A percentile compares a stretch with the other conserved stretches of the same genome.
Evolutionary conservation across 2,113 vertebrate species (phyloP).

Genomic region (Crotalus helleri): DNA sequence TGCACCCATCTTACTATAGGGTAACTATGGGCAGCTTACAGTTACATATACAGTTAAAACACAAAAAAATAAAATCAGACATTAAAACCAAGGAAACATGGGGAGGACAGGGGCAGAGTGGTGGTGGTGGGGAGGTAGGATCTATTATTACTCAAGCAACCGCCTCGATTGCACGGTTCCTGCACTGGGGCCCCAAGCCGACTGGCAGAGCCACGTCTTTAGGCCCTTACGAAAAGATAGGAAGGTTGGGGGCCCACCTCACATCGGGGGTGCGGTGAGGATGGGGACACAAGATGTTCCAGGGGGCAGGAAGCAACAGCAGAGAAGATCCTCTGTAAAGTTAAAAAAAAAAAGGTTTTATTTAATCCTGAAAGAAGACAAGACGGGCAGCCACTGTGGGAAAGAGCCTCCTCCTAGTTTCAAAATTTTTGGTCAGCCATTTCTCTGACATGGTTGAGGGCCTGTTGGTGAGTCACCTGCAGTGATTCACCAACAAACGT

Average conservation of each 20-base stretch:
- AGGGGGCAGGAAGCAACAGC: neutral
- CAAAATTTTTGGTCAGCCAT: too few relatives aligned
- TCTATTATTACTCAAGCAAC: neutral
- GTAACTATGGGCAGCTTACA: neutral
- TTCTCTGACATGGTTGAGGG: too few relatives aligned
- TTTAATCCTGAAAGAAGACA: neutral
- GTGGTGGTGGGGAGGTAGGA: neutral
- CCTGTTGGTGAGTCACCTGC: too few relatives aligned
- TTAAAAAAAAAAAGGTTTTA: neutral
- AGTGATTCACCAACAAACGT: too few relatives aligned
- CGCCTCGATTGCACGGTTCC: neutral
- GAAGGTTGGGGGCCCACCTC: neutral
- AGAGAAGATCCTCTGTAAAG: neutral
- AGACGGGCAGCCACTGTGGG: too few relatives aligned
- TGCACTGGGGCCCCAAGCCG: neutral
- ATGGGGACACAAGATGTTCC: neutral
- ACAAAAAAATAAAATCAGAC: neutral
- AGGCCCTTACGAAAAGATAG: neutral
- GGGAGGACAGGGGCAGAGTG: neutral
- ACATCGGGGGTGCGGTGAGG: neutral
- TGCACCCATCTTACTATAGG: neutral
- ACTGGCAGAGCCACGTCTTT: neutral
- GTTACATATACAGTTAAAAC: neutral
- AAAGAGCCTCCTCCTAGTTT: too few relatives aligned
- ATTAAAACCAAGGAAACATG: neutral